Percentiles rank a stretch among this genome's conserved stretches.
Evolutionary conservation across 2,113 vertebrate species (phyloP).

Genomic region (Phylloscopus trochilus): DNA sequence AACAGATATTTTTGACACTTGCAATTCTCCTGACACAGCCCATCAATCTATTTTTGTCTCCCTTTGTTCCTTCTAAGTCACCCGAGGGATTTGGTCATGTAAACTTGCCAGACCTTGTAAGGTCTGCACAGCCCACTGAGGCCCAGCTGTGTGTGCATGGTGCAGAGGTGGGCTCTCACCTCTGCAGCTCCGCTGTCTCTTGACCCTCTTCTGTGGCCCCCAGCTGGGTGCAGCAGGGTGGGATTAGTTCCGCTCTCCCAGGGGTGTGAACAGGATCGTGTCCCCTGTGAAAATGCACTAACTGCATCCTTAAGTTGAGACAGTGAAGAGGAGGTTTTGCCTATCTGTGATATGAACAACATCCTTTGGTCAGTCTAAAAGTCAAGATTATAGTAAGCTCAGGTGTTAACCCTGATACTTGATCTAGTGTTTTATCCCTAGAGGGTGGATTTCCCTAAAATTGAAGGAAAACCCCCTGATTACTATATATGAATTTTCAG

Average conservation of each 20-base stretch:
- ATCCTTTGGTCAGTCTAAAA: neutral
- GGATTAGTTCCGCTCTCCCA: neutral
- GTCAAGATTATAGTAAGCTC: neutral
- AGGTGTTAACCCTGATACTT: neutral
- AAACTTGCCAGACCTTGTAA: neutral
- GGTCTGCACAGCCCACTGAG: neutral
- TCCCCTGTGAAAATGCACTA: neutral
- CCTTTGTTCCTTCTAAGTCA: conserved; percentile 6
- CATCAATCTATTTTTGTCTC: conserved; percentile 49
- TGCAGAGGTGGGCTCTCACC: neutral
- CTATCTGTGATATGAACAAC: neutral
- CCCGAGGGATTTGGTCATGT: neutral
- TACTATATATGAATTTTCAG: neutral
- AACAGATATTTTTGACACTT: conserved; percentile 55
- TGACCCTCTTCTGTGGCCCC: rapidly evolving
- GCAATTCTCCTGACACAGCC: conserved; percentile 42
- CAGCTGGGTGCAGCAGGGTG: rapidly evolving
- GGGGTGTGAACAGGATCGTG: rapidly evolving
- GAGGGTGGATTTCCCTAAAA: neutral
- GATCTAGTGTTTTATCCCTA: neutral
- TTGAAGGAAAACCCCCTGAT: neutral
- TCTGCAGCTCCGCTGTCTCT: rapidly evolving
- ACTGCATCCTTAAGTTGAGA: neutral
- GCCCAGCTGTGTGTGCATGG: neutral
- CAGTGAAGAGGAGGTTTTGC: neutral